phyloP scores from a whole-genome alignment of 2,113 vertebrate genomes.

The Scomber colias region DNA sequence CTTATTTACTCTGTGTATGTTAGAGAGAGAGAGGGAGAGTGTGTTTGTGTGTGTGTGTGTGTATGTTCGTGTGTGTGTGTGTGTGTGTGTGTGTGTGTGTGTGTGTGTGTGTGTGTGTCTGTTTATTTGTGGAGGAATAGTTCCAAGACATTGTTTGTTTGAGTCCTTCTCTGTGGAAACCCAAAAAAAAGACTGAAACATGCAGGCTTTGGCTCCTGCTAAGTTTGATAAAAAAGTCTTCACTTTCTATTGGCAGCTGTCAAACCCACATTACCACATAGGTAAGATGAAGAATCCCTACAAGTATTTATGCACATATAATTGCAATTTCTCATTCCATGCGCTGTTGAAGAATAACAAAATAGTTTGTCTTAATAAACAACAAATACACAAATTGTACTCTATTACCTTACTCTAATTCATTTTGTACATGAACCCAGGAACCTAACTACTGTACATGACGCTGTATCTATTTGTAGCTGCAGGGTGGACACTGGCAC shows the following conservation, averaged over 20 bases:
- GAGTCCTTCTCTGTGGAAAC: conserved; percentile 62
- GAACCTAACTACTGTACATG: conserved; percentile 65
- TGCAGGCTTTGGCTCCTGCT: conserved; percentile 35
- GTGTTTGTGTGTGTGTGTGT: background rate
- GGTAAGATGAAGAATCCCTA: conserved; percentile 3
- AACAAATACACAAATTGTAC: conserved; percentile 7
- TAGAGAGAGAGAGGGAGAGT: background rate
- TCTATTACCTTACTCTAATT: conserved; percentile 48
- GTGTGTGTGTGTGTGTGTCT: conserved; percentile 36
- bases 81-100: conserved; percentile 20
- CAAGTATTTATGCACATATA: conserved; percentile 6
- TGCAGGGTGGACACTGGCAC: conserved; percentile 59
- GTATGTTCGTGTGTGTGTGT: conserved; percentile 36
- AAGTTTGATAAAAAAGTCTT: conserved; percentile 57
- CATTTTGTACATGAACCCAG: conserved; percentile 50
- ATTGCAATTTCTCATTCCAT: background rate
- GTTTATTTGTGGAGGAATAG: conserved; percentile 51
- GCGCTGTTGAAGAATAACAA: conserved; percentile 4
- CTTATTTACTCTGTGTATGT: conserved; percentile 40
- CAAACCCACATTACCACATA: conserved; percentile 11
- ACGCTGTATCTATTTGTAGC: conserved; percentile 71
- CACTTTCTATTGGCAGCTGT: conserved; percentile 45
- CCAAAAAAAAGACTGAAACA: conserved; percentile 12
- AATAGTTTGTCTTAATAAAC: background rate
- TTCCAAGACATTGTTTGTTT: conserved; percentile 61